A percentile compares a stretch with the other conserved stretches of the same genome.
Evolutionary conservation across 2,113 vertebrate species (phyloP).

Genomic region (Paralichthys olivaceus): DNA sequence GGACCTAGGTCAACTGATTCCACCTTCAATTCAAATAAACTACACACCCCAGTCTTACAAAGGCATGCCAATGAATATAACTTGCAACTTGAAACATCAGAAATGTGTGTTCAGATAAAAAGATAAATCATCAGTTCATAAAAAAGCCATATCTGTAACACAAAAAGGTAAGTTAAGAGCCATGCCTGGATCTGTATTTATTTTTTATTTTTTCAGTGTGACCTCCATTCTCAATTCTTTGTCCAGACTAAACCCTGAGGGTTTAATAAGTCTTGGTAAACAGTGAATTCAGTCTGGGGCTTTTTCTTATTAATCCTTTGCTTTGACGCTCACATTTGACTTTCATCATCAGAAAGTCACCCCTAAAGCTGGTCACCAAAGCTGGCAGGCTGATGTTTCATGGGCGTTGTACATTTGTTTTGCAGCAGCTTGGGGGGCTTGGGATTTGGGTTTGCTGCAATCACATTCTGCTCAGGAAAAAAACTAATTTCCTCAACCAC

Average conservation of each 20-base stretch:
- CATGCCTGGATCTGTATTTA: slow-evolving; percentile 9
- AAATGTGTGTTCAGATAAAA: not conserved
- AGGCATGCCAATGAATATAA: slow-evolving; percentile 8
- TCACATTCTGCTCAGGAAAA: slow-evolving; percentile 20
- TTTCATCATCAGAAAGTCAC: slow-evolving; percentile 41
- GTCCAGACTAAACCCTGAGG: slow-evolving; percentile 29
- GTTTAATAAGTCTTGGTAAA: slow-evolving; percentile 18
- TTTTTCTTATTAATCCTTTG: slow-evolving; percentile 28
- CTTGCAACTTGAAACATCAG: slow-evolving; percentile 5
- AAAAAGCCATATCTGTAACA: not conserved
- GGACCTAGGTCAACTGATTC: not conserved
- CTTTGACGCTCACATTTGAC: slow-evolving; percentile 35
- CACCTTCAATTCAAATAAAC: not conserved
- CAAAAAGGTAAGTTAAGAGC: not conserved
- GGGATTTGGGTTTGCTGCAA: slow-evolving; percentile 20
- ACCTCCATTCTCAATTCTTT: slow-evolving; percentile 11
- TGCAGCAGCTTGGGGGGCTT: slow-evolving; percentile 24
- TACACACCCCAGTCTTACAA: not conserved
- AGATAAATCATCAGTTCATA: slow-evolving; percentile 9
- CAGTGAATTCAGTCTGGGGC: slow-evolving; percentile 1
- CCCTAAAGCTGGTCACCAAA: slow-evolving; percentile 26
- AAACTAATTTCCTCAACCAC: slow-evolving; percentile 6
- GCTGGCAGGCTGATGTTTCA: slow-evolving; percentile 16
- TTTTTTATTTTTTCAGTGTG: slow-evolving; percentile 3
- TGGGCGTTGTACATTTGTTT: slow-evolving; percentile 21